Conservation (phyloP, 2,113 vertebrate genomes). For the Mesocricetus auratus region DNA sequence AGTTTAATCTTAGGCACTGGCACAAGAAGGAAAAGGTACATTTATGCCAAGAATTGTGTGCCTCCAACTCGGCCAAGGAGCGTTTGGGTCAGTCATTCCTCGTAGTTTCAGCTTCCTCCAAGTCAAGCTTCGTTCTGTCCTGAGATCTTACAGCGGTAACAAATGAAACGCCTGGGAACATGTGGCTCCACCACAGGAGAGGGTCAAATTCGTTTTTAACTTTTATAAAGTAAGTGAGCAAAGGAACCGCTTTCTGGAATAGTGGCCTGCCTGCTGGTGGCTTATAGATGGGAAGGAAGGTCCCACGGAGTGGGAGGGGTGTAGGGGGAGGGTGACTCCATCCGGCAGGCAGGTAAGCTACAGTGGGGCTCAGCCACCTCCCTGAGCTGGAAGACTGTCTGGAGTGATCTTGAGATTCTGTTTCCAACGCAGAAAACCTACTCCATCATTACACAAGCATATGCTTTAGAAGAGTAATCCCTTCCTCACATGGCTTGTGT, state of each 20-base stretch:
- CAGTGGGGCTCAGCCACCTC: neutral
- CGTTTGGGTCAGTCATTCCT: neutral
- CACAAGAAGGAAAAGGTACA: neutral
- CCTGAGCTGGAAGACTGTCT: neutral
- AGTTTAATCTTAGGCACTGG: neutral
- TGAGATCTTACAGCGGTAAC: neutral
- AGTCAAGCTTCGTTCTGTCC: neutral
- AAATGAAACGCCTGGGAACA: neutral
- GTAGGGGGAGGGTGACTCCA: neutral
- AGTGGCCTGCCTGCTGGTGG: neutral
- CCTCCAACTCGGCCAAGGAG: neutral
- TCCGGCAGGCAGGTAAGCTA: neutral
- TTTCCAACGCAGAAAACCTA: neutral
- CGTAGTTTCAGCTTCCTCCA: neutral
- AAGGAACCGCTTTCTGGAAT: neutral
- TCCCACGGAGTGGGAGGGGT: accelerated
- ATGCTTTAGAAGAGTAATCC: neutral
- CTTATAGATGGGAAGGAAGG: neutral
- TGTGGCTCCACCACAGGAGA: neutral
- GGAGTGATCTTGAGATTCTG: neutral
- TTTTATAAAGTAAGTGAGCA: neutral
- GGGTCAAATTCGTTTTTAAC: neutral
- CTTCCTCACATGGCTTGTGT: neutral
- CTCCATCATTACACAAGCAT: neutral
- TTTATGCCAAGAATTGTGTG: neutral